Evolutionary conservation across 1,140 invertebrate genomes (phyloP).

Genomic region (Melitaea cinxia): DNA sequence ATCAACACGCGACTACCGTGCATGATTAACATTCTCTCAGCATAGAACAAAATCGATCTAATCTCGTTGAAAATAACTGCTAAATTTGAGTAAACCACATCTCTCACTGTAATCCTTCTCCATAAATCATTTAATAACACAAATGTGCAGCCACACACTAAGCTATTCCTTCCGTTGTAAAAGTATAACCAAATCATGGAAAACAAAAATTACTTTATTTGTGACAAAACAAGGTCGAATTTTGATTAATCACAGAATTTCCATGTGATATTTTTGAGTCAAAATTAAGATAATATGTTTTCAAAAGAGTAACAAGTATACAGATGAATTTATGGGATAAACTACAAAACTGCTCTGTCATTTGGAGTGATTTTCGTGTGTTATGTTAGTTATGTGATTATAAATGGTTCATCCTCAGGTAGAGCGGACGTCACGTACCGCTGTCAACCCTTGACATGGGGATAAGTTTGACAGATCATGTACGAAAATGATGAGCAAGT

Average conservation of each 20-base stretch:
- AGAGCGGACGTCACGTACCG: constrained; percentile 65
- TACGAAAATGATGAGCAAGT: constrained; percentile 52
- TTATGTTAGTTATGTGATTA: constrained; percentile 34
- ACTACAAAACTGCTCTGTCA: constrained; percentile 26
- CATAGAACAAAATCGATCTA: constrained; percentile 49
- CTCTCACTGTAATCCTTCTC: constrained; percentile 65
- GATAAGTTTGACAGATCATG: constrained; percentile 74
- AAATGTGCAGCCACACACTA: constrained; percentile 78
- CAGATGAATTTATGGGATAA: constrained; percentile 36
- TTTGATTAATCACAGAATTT: constrained; percentile 10
- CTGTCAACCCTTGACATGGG: constrained; percentile 74
- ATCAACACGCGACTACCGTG: constrained; percentile 77
- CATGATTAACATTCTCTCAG: constrained; percentile 60
- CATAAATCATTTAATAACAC: constrained; percentile 81
- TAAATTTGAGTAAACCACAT: constrained; percentile 45
- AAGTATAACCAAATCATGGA: constrained; percentile 42
- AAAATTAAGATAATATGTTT: constrained; percentile 32
- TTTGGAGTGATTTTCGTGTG: constrained; percentile 42
- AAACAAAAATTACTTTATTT: constrained; percentile 44
- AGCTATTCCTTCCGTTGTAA: constrained; percentile 76
- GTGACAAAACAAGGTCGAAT: constrained; percentile 28
- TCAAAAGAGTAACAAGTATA: constrained; percentile 54
- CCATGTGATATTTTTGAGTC: constrained; percentile 31
- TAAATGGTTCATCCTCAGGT: constrained; percentile 60
- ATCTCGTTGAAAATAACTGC: constrained; percentile 41